These are phyloP conservation scores for Dicaeum eximium DNA, from an alignment of 2,113 vertebrate genomes.

Conservation along the genomic window DNA sequence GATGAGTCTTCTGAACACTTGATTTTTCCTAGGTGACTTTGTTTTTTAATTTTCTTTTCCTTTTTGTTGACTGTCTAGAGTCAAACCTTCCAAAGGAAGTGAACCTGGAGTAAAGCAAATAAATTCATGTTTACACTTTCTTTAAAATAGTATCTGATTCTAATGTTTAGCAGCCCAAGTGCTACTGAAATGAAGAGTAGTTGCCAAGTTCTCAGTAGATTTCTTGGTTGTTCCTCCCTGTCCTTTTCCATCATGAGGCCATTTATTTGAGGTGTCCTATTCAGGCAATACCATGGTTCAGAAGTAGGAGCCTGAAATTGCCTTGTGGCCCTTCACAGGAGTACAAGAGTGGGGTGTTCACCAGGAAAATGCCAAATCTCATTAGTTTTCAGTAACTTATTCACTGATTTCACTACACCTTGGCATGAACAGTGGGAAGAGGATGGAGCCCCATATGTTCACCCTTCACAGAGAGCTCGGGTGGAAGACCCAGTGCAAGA, in stretches of 20 bases:
- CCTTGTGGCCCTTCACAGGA: background rate
- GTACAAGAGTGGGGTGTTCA: background rate
- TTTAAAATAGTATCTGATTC: background rate
- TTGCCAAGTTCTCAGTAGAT: background rate
- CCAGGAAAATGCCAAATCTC: background rate
- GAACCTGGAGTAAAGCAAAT: background rate
- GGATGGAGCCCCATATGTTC: accelerated
- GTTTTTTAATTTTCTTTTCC: background rate
- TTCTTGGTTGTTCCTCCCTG: background rate
- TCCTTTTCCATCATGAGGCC: background rate
- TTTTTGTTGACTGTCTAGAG: background rate
- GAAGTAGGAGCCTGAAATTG: background rate
- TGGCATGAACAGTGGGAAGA: background rate
- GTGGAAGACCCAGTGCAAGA: background rate
- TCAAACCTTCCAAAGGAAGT: background rate
- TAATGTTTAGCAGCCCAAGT: background rate
- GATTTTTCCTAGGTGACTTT: background rate
- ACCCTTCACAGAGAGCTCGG: accelerated
- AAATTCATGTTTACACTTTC: background rate
- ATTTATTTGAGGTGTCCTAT: background rate
- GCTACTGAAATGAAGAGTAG: background rate
- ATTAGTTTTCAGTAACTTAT: background rate
- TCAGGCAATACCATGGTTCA: background rate
- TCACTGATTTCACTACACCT: background rate
- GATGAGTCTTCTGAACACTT: background rate